Base-by-base conservation (phyloP, 2,113 vertebrate genomes). In the Cinclus cinclus region DNA sequence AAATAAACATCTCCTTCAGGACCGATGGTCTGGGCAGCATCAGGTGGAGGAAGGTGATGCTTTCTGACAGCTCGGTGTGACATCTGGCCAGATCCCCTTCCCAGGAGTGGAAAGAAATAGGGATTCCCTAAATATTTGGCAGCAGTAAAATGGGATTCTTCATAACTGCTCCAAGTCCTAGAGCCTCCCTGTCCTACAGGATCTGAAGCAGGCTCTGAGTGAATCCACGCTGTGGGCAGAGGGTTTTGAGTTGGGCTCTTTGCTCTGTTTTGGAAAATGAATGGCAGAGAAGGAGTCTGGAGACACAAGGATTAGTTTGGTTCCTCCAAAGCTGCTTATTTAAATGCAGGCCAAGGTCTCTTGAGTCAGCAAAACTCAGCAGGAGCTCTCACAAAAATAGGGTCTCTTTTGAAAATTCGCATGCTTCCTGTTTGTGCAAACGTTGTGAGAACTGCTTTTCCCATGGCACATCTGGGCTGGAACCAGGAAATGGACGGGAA, bases 341-440 rank as follows among this genome's bases (percentile, higher is more conserved):
- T 75, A 93, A 95, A 95, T 96, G 89, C 49, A n/a, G 71, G 88
- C 94, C 92, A 58, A 96, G 90, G 95, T 96, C 95, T 93, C 95
- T 95, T 87, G 93, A 96, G 95, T 95, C 95, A 96, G 95, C 90
- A 96, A 90, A 96, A 94, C 73, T 90, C 96, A 97, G 96, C 30
- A 2, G 95, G 95, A 84, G 56, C 28, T 10, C 93, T 93, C 95
- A 50, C 94, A 97, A 96, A 97, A 97, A 97, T 96, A 96, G 94
- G 94, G 93, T 93, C 77, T 95, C 95, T 75, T 95, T 95, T 95
- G 96, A 97, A 97, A 96, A 92, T 94, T 50, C 25, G 21, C 90
- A 69, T 93, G 92, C 92, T 97, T 97, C 95, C 96, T 96, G 96
- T 96, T 97, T 97, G 93, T 96, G 94, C 90, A 90, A 93, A 70